Evolutionary conservation across 2,888 invertebrate genomes (phyloP), one percentile per base, ranked within the genome.

Genomic region (Eurytoma adleriae): DNA sequence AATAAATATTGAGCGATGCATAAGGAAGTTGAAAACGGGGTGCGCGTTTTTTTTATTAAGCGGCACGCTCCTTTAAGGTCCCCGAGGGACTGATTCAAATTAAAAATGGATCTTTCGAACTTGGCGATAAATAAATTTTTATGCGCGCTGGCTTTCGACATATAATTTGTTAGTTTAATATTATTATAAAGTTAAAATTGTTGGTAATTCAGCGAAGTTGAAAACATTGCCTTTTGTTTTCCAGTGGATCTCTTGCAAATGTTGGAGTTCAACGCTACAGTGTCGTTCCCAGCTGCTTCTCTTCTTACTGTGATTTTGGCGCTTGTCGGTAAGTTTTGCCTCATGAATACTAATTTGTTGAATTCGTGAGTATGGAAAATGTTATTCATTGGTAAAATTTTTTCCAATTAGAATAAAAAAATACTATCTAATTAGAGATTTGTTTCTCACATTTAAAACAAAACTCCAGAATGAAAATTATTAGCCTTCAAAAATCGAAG

Each of bases 231-330:
- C 40, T 40, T 87, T 84, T 83, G 77, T 91, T 90, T 94, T 94
- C 77, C 94, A 98, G 98, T 99, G 90, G 99, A 99, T 91, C 93
- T 99, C 77, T 94, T 99, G 84, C 99, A 99, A 92, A 98, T 99
- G 97, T 92, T 99, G 91, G 99, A 99, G 92, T 97, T 98, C 92
- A 99, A 99, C 92, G 95, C 97, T 82, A 95, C 96, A 2, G 96
- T 98, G 76, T 96, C 96, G 76, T 99, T 99, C 91, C 99, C 99
- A 52, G 98, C 98, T 64, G 99, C 99, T 54, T 98, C 99, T 3
- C 92, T 99, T 72, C 93, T 99, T 84, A 99, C 99, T 5, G 99
- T 99, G 81, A 98, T 99, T 85, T 92, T 99, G 91, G 99, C 99
- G 62, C 93, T 99, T 91, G 99, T 99, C 86, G 99, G 99, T 98